Evolutionary conservation across 2,888 invertebrate species (phyloP).

Genomic region (Cerceris rybyensis): DNA sequence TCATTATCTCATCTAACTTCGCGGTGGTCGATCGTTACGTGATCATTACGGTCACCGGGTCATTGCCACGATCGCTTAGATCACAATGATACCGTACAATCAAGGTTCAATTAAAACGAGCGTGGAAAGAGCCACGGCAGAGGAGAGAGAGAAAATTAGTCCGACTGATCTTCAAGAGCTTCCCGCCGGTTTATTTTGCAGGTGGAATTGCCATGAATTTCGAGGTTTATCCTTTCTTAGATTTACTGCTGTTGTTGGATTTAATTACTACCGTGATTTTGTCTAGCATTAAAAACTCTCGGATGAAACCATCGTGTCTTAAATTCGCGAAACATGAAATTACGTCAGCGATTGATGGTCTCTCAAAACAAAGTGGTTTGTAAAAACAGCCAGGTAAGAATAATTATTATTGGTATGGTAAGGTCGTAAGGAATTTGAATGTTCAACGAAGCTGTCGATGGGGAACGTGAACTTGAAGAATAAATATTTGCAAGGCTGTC

Average conservation of each 20-base stretch:
- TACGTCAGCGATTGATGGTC: too few species aligned
- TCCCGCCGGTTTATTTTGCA: too few species aligned
- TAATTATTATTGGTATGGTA: neutral
- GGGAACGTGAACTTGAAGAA: conserved; percentile 9
- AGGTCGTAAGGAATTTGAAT: neutral
- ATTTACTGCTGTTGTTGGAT: too few species aligned
- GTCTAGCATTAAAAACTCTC: too few species aligned
- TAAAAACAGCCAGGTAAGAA: too few species aligned
- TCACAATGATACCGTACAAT: conserved; percentile 72
- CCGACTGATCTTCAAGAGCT: conserved; percentile 3
- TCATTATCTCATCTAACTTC: conserved; percentile 67
- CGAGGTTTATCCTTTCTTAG: too few species aligned
- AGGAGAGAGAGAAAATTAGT: conserved; percentile 66
- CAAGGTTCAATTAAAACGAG: conserved; percentile 73
- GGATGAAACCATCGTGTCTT: too few species aligned
- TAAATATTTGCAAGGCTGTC: conserved; percentile 49
- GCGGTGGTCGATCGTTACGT: conserved; percentile 75
- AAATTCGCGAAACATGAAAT: too few species aligned
- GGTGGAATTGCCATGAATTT: too few species aligned
- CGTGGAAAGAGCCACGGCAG: conserved; percentile 44
- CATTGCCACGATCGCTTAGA: conserved; percentile 78
- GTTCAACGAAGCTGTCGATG: conserved; percentile 19
- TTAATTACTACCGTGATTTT: too few species aligned
- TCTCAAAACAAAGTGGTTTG: too few species aligned
- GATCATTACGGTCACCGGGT: conserved; percentile 76